Conservation (phyloP, 2,888 invertebrate genomes). For the Trileptium ribeirensis region DNA sequence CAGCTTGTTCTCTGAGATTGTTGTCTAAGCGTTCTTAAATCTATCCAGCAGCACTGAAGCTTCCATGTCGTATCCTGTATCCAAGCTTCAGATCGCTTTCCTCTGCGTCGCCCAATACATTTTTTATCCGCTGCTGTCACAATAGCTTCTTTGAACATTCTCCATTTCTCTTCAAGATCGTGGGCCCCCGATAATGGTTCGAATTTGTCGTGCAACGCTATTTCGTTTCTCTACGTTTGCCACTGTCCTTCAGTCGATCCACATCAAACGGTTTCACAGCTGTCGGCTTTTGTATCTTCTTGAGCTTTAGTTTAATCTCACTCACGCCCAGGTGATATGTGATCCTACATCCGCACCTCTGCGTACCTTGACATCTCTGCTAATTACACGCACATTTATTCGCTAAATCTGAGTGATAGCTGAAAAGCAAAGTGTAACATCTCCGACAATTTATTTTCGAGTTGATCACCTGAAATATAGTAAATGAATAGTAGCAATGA, state of each 20-base stretch:
- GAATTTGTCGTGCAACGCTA: neutral
- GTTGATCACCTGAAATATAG: too few species aligned
- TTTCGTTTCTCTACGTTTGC: neutral
- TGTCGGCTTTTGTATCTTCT: neutral
- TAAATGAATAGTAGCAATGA: too few species aligned
- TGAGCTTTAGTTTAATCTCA: neutral
- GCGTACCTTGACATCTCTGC: neutral
- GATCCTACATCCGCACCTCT: neutral
- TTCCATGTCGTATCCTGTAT: neutral
- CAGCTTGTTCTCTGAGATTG: neutral
- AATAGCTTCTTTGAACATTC: neutral
- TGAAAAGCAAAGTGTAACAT: too few species aligned
- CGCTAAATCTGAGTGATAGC: too few species aligned
- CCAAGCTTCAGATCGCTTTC: neutral
- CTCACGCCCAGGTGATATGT: neutral
- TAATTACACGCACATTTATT: too few species aligned
- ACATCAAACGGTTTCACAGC: neutral
- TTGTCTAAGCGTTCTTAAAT: neutral
- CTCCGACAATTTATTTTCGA: too few species aligned
- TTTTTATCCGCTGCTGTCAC: neutral
- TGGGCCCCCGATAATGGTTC: neutral
- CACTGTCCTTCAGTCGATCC: neutral
- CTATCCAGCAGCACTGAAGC: neutral
- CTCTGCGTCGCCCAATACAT: neutral
- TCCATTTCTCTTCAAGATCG: neutral